Percentiles rank a stretch among this genome's conserved stretches.
Conservation (phyloP, 1,140 invertebrate genomes). For the Copidosoma floridanum region DNA sequence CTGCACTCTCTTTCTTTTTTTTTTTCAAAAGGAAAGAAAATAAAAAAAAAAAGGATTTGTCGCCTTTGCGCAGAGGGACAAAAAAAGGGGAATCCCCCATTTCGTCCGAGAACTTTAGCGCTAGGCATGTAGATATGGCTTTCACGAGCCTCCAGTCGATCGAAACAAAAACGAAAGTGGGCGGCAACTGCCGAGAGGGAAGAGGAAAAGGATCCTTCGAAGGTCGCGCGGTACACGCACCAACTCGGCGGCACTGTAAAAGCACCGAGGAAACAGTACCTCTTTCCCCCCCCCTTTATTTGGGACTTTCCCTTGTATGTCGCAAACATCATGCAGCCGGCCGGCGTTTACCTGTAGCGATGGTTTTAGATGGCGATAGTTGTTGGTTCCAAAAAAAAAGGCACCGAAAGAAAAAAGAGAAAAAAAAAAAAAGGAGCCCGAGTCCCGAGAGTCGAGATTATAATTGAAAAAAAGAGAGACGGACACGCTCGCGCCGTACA, state of each 20-base stretch:
- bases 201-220: conserved; percentile 14
- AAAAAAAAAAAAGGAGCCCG: background rate
- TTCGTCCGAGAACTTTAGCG: no score
- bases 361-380: no score
- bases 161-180: background rate
- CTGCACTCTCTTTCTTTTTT: conserved; percentile 2
- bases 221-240: conserved; percentile 4
- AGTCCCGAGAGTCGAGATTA: conserved; percentile 14
- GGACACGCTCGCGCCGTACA: conserved; percentile 11
- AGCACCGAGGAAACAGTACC: no score
- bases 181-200: background rate
- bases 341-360: background rate
- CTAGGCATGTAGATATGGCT: no score
- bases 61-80: background rate
- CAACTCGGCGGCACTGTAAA: conserved; percentile 12
- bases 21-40: no score
- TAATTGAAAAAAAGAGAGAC: conserved; percentile 10
- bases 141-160: no score
- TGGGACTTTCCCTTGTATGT: background rate
- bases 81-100: background rate
- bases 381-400: background rate
- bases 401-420: background rate
- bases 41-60: no score
- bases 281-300: no score
- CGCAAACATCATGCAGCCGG: no score